phyloP scores from a whole-genome alignment of 2,113 vertebrate genomes.

The Antechinus stuartii region DNA sequence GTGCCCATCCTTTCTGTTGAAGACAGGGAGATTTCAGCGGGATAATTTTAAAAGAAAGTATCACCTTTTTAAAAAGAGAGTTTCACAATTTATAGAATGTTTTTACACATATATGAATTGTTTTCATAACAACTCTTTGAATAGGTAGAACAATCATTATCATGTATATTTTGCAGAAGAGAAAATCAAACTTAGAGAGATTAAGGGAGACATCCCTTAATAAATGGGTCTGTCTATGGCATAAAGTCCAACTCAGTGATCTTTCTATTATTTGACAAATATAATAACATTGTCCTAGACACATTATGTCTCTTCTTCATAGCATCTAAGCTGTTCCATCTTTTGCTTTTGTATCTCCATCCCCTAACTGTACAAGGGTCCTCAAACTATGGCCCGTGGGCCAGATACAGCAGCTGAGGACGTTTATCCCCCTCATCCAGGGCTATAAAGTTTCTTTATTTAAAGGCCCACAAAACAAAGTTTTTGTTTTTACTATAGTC shows the following conservation, averaged over 20 bases:
- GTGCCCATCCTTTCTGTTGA: background rate
- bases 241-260: background rate
- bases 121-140: background rate
- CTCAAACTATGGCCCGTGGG: too few species aligned
- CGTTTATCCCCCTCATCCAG: too few species aligned
- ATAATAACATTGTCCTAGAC: background rate
- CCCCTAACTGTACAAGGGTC: background rate
- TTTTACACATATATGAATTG: background rate
- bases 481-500: too few species aligned
- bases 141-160: background rate
- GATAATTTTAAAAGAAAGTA: background rate
- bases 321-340: background rate
- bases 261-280: background rate
- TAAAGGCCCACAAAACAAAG: too few species aligned
- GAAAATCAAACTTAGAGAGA: background rate
- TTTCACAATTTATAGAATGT: background rate
- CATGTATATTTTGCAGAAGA: background rate
- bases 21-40: background rate
- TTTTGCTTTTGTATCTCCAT: background rate
- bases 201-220: background rate
- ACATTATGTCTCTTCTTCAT: background rate
- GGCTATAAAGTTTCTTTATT: too few species aligned
- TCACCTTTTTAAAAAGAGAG: background rate
- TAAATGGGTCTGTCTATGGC: background rate
- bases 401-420: too few species aligned